Conservation (phyloP, 1,140 invertebrate species). For the Megalopta genalis region DNA sequence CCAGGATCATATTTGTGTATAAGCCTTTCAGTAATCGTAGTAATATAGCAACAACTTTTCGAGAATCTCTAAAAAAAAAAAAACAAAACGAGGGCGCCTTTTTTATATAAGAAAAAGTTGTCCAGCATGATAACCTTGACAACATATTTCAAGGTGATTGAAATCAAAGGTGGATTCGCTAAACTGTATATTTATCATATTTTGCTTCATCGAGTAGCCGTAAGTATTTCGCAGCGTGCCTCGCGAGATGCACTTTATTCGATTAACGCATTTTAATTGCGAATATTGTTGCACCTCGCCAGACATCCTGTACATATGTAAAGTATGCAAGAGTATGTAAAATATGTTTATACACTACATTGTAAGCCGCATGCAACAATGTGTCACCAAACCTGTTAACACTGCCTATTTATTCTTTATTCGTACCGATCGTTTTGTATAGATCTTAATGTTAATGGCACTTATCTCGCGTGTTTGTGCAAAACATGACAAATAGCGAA, state of each 20-base stretch:
- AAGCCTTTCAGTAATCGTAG: too few species aligned
- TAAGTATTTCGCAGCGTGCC: slow-evolving; percentile 18
- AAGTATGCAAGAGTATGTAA: slow-evolving; percentile 29
- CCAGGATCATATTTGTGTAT: too few species aligned
- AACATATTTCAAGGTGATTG: too few species aligned
- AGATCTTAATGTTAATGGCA: slow-evolving; percentile 40
- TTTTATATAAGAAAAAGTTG: too few species aligned
- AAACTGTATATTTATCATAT: too few species aligned
- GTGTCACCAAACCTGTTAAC: slow-evolving; percentile 54
- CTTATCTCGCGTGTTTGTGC: slow-evolving; percentile 17
- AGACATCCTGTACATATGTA: slow-evolving; percentile 28
- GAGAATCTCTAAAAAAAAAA: too few species aligned
- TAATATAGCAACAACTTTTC: too few species aligned
- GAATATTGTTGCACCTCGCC: neutral
- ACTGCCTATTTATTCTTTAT: slow-evolving; percentile 65
- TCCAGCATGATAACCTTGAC: too few species aligned
- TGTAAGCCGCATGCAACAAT: slow-evolving; percentile 43
- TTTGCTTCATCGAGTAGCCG: slow-evolving; percentile 29
- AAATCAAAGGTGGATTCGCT: too few species aligned
- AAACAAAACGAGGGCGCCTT: too few species aligned
- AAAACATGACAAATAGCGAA: slow-evolving; percentile 40
- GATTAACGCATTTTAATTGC: neutral
- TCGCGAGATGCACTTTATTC: neutral
- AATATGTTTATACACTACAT: slow-evolving; percentile 48
- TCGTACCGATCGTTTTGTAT: slow-evolving; percentile 36